These are phyloP conservation scores for Megaptera novaeangliae DNA, from an alignment of 2,113 vertebrate genomes.

Conservation along the genomic window DNA sequence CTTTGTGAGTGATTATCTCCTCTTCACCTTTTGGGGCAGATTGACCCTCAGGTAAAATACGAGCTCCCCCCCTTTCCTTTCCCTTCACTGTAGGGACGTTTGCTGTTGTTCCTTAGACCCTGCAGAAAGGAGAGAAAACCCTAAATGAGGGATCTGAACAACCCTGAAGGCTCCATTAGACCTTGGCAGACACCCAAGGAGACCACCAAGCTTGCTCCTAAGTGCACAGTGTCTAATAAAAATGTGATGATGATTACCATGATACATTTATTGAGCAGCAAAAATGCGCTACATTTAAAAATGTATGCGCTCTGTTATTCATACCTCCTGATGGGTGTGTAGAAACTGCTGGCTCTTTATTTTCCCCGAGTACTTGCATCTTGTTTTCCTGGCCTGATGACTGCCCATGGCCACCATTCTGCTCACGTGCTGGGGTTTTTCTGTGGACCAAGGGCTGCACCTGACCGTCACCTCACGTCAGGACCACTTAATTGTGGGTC, in stretches of 20 bases:
- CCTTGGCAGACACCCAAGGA: slow-evolving; percentile 62
- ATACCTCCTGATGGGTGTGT: not conserved
- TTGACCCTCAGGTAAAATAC: slow-evolving; percentile 12
- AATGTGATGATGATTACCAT: slow-evolving; percentile 57
- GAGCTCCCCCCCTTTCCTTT: not conserved
- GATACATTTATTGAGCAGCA: slow-evolving; percentile 66
- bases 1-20: not conserved
- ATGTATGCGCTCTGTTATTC: slow-evolving; percentile 13
- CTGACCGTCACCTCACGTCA: not conserved
- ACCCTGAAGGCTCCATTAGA: slow-evolving; percentile 53
- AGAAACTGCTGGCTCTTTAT: slow-evolving; percentile 1
- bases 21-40: not conserved
- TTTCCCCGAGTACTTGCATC: not conserved
- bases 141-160: slow-evolving; percentile 30
- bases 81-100: not conserved
- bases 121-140: not conserved
- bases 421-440: not conserved
- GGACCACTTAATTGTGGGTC: not conserved
- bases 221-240: slow-evolving; percentile 67
- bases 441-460: not conserved
- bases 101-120: not conserved
- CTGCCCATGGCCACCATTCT: not conserved
- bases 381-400: not conserved
- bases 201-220: slow-evolving; percentile 71
- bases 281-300: slow-evolving; percentile 58